A percentile compares a stretch with the other conserved stretches of the same genome.
Conservation (phyloP, 2,113 vertebrate genomes). For the Suricata suricatta region DNA sequence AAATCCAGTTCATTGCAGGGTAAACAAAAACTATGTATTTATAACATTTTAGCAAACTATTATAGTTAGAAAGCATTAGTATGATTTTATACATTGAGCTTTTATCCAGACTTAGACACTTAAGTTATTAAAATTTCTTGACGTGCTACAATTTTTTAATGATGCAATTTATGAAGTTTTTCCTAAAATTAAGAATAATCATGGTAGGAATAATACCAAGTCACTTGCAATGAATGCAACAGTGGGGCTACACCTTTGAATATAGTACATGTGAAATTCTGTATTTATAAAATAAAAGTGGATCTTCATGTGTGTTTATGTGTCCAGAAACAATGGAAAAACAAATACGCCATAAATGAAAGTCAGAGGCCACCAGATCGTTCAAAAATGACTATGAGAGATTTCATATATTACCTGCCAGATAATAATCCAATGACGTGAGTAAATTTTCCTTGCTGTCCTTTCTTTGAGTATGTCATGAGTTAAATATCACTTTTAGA, state of each 20-base stretch:
- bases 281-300: conserved; percentile 48
- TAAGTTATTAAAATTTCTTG: conserved; percentile 43
- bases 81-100: not conserved
- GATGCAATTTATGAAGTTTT: not conserved
- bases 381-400: conserved; percentile 98
- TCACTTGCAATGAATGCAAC: not conserved
- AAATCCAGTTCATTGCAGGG: not conserved
- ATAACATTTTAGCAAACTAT: not conserved
- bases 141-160: not conserved
- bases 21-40: not conserved
- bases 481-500: conserved; percentile 32
- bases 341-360: conserved; percentile 85
- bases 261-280: not conserved
- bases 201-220: not conserved
- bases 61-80: not conserved
- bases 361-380: conserved; percentile 87
- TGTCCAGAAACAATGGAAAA: conserved; percentile 86
- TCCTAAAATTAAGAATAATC: not conserved
- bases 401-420: conserved; percentile 96
- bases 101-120: conserved; percentile 21
- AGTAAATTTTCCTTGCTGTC: conserved; percentile 75
- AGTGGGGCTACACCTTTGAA: not conserved
- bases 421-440: conserved; percentile 96
- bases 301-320: conserved; percentile 33
- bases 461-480: conserved; percentile 21